These are phyloP conservation scores for Butorides virescens DNA, from an alignment of 2,113 vertebrate species.

Conservation along the genomic window DNA sequence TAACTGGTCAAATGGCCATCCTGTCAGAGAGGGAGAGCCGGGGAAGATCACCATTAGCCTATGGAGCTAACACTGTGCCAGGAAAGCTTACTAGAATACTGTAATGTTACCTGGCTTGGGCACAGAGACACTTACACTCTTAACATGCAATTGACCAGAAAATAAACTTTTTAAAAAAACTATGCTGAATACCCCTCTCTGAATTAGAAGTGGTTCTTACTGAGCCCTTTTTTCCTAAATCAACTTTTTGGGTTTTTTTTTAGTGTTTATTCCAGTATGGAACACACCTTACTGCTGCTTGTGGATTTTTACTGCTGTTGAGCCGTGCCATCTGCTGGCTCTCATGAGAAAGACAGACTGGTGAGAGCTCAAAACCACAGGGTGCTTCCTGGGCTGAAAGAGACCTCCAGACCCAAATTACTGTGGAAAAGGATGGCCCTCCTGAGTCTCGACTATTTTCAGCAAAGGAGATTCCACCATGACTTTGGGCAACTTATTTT, in stretches of 20 bases:
- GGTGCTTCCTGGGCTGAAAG: rapidly evolving
- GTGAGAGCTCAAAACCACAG: too few species aligned
- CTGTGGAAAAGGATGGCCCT: neutral
- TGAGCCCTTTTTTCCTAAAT: neutral
- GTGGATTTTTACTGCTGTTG: neutral
- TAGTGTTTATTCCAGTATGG: rapidly evolving
- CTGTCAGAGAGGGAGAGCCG: neutral
- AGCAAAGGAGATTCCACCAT: neutral
- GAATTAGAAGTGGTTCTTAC: neutral
- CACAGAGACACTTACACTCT: neutral
- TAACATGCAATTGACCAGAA: neutral
- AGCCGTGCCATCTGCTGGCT: conserved; percentile 34
- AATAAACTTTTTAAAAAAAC: neutral
- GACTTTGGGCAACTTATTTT: neutral
- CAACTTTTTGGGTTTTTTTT: rapidly evolving
- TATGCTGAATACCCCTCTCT: neutral
- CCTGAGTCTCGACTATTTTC: neutral
- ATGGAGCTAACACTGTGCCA: rapidly evolving
- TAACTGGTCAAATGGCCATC: neutral
- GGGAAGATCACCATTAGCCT: neutral
- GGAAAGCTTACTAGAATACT: neutral
- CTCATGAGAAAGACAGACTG: neutral
- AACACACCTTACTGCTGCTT: rapidly evolving
- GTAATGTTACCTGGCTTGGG: neutral
- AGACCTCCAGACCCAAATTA: neutral